Evolutionary conservation across 2,888 invertebrate species (phyloP), one percentile per base, ranked within the genome.

Genomic region (Tupiocoris notatus): DNA sequence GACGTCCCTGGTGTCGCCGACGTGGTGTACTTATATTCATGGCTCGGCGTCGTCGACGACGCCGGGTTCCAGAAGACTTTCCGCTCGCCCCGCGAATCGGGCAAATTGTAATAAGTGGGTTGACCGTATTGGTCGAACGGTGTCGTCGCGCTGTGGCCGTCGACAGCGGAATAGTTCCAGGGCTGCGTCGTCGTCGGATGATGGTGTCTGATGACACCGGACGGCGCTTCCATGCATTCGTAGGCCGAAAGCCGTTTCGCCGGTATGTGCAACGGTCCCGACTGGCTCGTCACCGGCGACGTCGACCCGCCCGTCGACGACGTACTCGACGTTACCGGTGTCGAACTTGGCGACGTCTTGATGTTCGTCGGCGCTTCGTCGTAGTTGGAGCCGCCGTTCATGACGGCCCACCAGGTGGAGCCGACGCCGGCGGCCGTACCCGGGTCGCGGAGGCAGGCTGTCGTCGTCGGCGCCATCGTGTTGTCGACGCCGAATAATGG

Each of bases 231-330:
- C 77, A 84, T 84, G 79, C 84, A 84, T 22, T 83, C 84, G 83
- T 84, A 84, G 61, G 83, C 88, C 86, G 83, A 86, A 77, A 88
- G 86, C 83, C 94, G 88, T 86, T 95, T 94, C 83, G 94, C 94
- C 80, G 94, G 95, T 86, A 95, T 94, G 87, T 95, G 94, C 79
- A 95, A 87, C 78, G 92, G 91, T 79, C 92, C 93, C 78, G 90
- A 78, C 75, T 84, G 84, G 74, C 79, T 88, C 84, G 88, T 88
- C 83, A 87, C 88, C 81, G 89, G 88, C 78, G 90, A 89, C 73
- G 90, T 89, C 78, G 91, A 89, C 77, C 91, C 89, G 75, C 90
- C 89, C 80, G 84, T 88, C 83, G 87, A 86, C 85, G 83, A 73
- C 83, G 82, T 79, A 12, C 39, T 39, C 39, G 39, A 39, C 81